Evolutionary conservation across 2,113 vertebrate genomes (phyloP).

Genomic region (Hemibagrus wyckioides): DNA sequence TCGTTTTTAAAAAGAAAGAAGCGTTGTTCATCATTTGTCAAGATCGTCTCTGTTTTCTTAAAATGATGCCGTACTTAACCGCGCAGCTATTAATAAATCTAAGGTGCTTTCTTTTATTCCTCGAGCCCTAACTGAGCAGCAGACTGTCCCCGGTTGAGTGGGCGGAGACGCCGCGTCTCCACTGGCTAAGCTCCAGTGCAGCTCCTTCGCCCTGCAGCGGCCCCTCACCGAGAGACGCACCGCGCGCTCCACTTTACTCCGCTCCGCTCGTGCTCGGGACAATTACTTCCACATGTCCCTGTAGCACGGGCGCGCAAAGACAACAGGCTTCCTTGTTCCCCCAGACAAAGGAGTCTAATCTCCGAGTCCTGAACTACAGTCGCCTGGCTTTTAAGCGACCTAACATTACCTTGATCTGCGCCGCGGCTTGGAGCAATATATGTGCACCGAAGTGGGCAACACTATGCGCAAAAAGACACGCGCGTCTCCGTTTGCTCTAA

Average conservation of each 20-base stretch:
- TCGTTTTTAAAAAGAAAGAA: neutral
- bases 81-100: neutral
- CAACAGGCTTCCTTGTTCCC: constrained; percentile 83
- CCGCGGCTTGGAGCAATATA: constrained; percentile 29
- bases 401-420: constrained; percentile 26
- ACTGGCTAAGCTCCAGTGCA: neutral
- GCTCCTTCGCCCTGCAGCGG: constrained; percentile 38
- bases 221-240: constrained; percentile 51
- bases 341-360: constrained; percentile 73
- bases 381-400: constrained; percentile 49
- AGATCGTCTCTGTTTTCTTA: neutral
- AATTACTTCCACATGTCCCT: constrained; percentile 97
- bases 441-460: constrained; percentile 35
- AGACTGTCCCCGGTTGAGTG: constrained; percentile 57
- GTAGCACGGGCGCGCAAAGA: constrained; percentile 78
- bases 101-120: neutral
- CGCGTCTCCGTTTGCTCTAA: neutral
- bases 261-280: constrained; percentile 68
- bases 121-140: constrained; percentile 20
- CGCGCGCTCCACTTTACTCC: constrained; percentile 52
- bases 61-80: neutral
- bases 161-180: constrained; percentile 47
- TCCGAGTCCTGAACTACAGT: constrained; percentile 45
- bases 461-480: neutral
- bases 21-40: neutral